These are phyloP conservation scores for Phymorhynchus buccinoides DNA, from an alignment of 1,140 invertebrate species.

Conservation along the genomic window DNA sequence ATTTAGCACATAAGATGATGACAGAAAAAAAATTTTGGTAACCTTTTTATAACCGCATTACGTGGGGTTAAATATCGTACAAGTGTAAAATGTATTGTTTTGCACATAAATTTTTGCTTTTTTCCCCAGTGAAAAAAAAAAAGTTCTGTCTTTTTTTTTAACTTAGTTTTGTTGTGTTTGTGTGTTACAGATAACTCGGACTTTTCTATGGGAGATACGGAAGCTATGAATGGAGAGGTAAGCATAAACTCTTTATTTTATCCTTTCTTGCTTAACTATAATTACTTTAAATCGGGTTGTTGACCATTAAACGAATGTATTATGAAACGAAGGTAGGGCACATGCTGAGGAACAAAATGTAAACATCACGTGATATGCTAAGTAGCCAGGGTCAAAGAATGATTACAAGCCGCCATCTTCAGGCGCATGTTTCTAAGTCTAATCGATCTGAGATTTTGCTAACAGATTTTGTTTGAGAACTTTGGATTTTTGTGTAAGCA, in stretches of 20 bases:
- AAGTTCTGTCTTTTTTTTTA: conserved; percentile 6
- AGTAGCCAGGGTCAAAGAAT: not conserved
- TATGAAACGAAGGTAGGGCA: not conserved
- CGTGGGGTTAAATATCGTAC: no score
- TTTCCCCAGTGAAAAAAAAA: not conserved
- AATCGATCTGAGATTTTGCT: no score
- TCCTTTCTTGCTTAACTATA: not conserved
- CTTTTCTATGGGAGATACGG: conserved; percentile 39
- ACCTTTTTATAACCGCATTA: no score
- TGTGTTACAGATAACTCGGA: conserved; percentile 47
- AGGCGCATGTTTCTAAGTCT: no score
- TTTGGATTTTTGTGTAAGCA: not conserved
- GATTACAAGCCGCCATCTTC: not conserved
- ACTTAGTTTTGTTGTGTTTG: not conserved
- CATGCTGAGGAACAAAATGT: not conserved
- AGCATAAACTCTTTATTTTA: conserved; percentile 21
- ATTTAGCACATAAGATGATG: no score
- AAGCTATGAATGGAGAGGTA: conserved; percentile 29
- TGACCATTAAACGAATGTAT: not conserved
- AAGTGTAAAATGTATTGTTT: conserved; percentile 1
- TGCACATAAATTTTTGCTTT: not conserved
- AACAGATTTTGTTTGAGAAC: no score
- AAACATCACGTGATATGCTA: conserved; percentile 41
- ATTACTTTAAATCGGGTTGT: not conserved
- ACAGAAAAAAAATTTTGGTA: no score